Evolutionary conservation across 1,140 invertebrate genomes (phyloP), one percentile per base, ranked within the genome.

Genomic region (Lordiphosa clarofinis): DNA sequence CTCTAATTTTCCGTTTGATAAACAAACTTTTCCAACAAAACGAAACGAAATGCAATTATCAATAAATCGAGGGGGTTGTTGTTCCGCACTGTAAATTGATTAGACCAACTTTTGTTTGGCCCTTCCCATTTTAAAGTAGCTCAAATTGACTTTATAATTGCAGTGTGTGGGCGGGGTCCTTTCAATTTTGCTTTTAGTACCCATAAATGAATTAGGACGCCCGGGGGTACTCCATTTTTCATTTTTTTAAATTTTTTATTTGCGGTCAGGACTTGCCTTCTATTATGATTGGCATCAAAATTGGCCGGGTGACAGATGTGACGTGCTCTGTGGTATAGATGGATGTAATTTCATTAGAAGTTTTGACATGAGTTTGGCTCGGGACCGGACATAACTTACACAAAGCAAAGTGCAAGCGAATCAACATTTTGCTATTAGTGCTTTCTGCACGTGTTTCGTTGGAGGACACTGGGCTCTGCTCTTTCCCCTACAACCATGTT

Each of bases 111-210:
- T 82, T 68, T 56, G 39, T 13, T 28, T 47, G 13, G 15, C 10
- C 37, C 13, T 12, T 28, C 4, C 33, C 12, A n/a, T 46, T 39
- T 54, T 13, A 12, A 50, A 62, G 47, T 57, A 40, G 36, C 38
- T 71, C 31, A 71, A 78, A 78, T 82, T 78, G 78, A 58, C 68
- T 76, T 58, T 72, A 65, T 84, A 73, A 73, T 73, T 62, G 61
- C 11, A 19, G 8, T n/a, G 37, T 49, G 33, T 49, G 56, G 78
- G 79, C 64, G 61, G 63, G 73, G 58, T 2, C 48, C 50, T 48
- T 15, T 31, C 38, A 44, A 31, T 40, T 46, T 52, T 33, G 31
- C 13, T 53, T 37, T 28, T 39, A 53, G 38, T 39, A 10, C 4
- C 35, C 47, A 19, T 68, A 53, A 68, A 24, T 9, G 11, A 53